Conservation (phyloP, 2,113 vertebrate species). For the Pedetes capensis region DNA sequence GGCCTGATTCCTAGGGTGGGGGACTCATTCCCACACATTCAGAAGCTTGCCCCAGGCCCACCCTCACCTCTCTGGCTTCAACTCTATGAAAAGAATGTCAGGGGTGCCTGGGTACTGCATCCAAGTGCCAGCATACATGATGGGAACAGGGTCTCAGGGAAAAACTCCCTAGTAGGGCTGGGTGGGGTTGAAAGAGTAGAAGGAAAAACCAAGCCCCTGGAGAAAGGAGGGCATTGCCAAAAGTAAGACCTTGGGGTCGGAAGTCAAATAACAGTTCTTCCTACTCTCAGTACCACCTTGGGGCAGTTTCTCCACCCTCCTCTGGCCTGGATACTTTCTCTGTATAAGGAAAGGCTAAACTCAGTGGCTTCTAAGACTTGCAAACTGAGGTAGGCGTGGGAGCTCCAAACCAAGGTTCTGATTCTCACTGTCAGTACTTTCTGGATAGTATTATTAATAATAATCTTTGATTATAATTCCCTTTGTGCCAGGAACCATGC, state of each 20-base stretch:
- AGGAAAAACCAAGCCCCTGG: neutral
- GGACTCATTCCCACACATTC: constrained; percentile 43
- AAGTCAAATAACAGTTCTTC: neutral
- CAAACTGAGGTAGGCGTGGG: neutral
- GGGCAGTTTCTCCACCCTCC: neutral
- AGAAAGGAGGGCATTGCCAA: neutral
- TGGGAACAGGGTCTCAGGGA: neutral
- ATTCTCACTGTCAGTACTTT: neutral
- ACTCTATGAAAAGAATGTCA: constrained; percentile 28
- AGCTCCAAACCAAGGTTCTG: neutral
- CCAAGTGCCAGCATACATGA: neutral
- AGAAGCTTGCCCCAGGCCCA: constrained; percentile 61
- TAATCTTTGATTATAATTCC: neutral
- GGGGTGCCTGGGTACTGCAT: neutral
- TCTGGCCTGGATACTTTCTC: neutral
- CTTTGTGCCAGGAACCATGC: too few relatives aligned
- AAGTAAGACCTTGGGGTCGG: neutral
- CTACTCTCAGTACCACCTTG: neutral
- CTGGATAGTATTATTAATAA: neutral
- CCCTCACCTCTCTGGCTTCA: constrained; percentile 59
- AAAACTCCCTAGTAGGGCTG: neutral
- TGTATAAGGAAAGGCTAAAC: neutral
- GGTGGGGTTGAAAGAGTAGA: neutral
- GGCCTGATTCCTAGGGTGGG: constrained; percentile 70
- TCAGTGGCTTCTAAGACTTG: neutral